A percentile compares a stretch with the other conserved stretches of the same genome.
phyloP scores from a whole-genome alignment of 2,113 vertebrate genomes.

The Triplophysa rosa region DNA sequence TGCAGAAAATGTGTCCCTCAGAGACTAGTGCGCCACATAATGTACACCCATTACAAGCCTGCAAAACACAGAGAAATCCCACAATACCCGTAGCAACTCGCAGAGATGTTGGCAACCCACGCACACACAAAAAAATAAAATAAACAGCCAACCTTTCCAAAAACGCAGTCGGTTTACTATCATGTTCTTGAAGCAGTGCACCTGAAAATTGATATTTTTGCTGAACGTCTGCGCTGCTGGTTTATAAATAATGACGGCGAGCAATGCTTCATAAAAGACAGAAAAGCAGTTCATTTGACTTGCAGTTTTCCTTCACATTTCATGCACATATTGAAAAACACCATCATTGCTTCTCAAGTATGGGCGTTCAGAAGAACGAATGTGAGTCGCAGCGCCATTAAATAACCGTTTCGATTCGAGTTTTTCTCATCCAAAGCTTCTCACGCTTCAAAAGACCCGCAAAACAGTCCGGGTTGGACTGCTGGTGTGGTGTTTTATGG shows the following conservation, averaged over 20 bases:
- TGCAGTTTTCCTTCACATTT: too few relatives aligned
- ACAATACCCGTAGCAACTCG: slow-evolving; percentile 14
- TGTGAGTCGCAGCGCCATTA: too few relatives aligned
- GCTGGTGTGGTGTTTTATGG: too few relatives aligned
- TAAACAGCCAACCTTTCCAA: background rate
- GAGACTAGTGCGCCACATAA: slow-evolving; percentile 18
- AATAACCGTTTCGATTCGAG: too few relatives aligned
- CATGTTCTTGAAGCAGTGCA: background rate
- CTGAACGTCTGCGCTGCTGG: background rate
- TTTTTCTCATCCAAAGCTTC: too few relatives aligned
- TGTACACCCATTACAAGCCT: slow-evolving; percentile 5
- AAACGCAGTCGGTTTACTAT: background rate
- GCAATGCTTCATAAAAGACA: too few relatives aligned
- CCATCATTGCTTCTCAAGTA: too few relatives aligned
- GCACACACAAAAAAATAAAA: background rate
- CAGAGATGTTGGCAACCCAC: background rate
- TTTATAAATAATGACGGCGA: background rate
- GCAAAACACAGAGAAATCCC: slow-evolving; percentile 5
- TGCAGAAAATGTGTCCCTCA: slow-evolving; percentile 23
- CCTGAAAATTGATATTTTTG: background rate
- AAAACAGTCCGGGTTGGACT: too few relatives aligned
- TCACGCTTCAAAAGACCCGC: too few relatives aligned
- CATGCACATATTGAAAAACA: too few relatives aligned
- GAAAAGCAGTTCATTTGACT: too few relatives aligned
- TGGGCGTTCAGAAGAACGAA: too few relatives aligned